These are phyloP conservation scores for Drosophila burlai DNA, from an alignment of 1,140 invertebrate species.

Conservation along the genomic window DNA sequence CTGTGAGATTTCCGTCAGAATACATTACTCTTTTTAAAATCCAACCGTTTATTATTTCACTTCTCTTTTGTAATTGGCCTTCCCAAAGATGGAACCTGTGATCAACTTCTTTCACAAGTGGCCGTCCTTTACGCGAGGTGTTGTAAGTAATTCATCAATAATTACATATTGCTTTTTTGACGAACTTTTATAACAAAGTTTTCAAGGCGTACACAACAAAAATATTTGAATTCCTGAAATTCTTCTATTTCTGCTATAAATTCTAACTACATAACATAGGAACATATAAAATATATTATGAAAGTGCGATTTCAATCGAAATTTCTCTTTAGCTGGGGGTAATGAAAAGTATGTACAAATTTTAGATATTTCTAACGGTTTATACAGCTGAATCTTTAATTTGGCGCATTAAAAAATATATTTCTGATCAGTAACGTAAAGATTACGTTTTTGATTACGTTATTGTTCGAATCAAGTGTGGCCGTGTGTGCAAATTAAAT, in stretches of 20 bases:
- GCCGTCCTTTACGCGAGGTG: not conserved
- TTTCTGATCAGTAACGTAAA: too few relatives aligned
- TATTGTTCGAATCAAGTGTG: too few relatives aligned
- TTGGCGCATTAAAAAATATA: too few relatives aligned
- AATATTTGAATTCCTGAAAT: not conserved
- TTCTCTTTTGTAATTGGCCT: not conserved
- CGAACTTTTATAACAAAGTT: not conserved
- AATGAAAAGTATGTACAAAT: too few relatives aligned
- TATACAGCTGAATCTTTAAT: too few relatives aligned
- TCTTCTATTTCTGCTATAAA: not conserved
- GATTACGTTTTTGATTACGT: too few relatives aligned
- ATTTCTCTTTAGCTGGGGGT: too few relatives aligned
- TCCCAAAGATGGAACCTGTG: slow-evolving; percentile 2
- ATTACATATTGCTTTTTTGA: not conserved
- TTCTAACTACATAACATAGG: too few relatives aligned
- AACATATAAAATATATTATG: too few relatives aligned
- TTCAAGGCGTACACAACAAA: not conserved
- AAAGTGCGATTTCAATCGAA: too few relatives aligned
- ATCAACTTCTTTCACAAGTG: not conserved
- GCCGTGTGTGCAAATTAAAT: too few relatives aligned
- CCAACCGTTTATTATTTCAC: not conserved
- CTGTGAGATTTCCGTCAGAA: slow-evolving; percentile 49
- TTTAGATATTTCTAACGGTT: too few relatives aligned
- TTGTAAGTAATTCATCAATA: slow-evolving; percentile 2
- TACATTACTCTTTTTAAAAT: slow-evolving; percentile 20